Percentiles rank a stretch among this genome's conserved stretches.
Conservation (phyloP, 2,113 vertebrate species). For the Agelaius tricolor region DNA sequence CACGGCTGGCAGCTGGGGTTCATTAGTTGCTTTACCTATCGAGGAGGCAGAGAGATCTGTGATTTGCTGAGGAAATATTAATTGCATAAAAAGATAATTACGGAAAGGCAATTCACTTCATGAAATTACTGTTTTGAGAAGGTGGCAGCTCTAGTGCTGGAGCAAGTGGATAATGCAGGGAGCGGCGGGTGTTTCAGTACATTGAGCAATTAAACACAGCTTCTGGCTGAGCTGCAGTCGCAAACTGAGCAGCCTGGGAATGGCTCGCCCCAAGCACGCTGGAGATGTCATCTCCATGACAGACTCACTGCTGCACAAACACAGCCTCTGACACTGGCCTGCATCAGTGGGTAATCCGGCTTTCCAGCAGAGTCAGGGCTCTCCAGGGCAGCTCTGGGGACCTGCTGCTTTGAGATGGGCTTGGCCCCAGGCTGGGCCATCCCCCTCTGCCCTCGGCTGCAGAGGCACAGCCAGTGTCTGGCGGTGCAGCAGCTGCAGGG, state of each 20-base stretch:
- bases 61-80: conserved; percentile 4
- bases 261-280: not conserved
- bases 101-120: not conserved
- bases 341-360: not conserved
- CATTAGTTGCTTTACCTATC: not conserved
- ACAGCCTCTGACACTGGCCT: not conserved
- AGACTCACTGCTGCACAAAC: not conserved
- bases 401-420: not conserved
- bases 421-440: fast-evolving
- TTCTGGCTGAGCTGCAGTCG: not conserved
- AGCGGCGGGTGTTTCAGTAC: not conserved
- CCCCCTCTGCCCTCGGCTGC: not conserved
- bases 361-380: not conserved
- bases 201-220: conserved; percentile 30
- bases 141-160: conserved; percentile 2
- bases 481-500: not conserved
- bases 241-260: conserved; percentile 6
- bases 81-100: conserved; percentile 50
- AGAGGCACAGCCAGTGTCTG: not conserved
- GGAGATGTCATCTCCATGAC: not conserved
- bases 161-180: conserved; percentile 39
- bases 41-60: not conserved
- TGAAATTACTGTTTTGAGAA: conserved; percentile 7
- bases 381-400: not conserved
- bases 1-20: not conserved